Evolutionary conservation across 2,888 invertebrate genomes (phyloP).

Genomic region (Drosophila greeni): DNA sequence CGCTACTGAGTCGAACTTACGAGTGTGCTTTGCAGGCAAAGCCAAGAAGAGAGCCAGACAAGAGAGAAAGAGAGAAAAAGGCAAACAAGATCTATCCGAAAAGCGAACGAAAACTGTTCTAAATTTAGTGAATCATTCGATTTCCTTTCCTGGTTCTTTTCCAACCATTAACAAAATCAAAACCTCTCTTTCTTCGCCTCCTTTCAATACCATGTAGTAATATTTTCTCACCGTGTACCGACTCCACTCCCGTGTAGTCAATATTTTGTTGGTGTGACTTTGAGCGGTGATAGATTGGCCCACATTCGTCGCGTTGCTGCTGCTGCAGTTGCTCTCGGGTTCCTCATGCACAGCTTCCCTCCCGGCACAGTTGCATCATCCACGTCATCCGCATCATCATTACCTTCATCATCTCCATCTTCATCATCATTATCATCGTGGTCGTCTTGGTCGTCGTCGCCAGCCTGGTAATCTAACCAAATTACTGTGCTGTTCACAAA

Average conservation of each 20-base stretch:
- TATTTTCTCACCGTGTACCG: slow-evolving; percentile 9
- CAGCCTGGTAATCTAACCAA: slow-evolving; percentile 70
- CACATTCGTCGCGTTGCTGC: slow-evolving; percentile 61
- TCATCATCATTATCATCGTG: slow-evolving; percentile 31
- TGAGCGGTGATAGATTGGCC: slow-evolving; percentile 71
- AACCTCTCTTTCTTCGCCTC: too few species aligned
- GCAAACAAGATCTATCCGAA: neutral
- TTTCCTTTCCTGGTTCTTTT: neutral
- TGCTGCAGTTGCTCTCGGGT: slow-evolving; percentile 20
- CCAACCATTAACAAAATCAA: too few species aligned
- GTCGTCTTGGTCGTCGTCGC: slow-evolving; percentile 48
- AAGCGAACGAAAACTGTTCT: neutral
- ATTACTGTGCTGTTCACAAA: slow-evolving; percentile 74
- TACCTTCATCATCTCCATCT: slow-evolving; percentile 17
- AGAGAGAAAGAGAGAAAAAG: too few species aligned
- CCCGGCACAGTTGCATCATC: slow-evolving; percentile 37
- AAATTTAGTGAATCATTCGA: neutral
- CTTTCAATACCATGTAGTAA: too few species aligned
- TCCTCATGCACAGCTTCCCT: slow-evolving; percentile 29
- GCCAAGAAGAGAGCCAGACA: neutral
- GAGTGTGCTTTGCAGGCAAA: neutral
- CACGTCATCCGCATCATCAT: slow-evolving; percentile 26
- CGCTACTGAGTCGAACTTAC: neutral
- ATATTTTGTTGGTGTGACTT: slow-evolving; percentile 59
- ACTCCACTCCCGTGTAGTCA: slow-evolving; percentile 14